phyloP scores from a whole-genome alignment of 2,797 vertebrate genomes.

The Semaprochilodus insignis region DNA sequence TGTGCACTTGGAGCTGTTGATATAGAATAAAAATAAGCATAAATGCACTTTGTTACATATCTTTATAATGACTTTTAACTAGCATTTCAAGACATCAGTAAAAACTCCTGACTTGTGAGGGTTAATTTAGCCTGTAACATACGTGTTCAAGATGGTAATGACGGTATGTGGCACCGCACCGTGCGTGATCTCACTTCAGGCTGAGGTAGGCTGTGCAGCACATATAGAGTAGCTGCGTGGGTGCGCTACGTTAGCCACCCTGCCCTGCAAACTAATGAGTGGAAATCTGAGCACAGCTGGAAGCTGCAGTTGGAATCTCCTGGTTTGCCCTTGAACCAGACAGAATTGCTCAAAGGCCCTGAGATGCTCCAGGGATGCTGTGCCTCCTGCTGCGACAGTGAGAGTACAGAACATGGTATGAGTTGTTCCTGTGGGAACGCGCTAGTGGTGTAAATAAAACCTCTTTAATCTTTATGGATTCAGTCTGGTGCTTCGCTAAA shows the following conservation, averaged over 20 bases:
- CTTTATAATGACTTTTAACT: no score
- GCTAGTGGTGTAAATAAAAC: not conserved
- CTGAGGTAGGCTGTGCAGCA: not conserved
- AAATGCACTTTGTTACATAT: no score
- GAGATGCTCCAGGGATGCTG: not conserved
- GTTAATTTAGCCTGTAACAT: no score
- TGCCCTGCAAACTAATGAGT: slow-evolving; percentile 7
- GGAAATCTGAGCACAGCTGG: slow-evolving; percentile 6
- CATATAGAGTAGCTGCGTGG: not conserved
- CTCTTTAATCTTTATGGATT: not conserved
- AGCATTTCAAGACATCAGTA: no score
- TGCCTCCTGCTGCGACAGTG: not conserved
- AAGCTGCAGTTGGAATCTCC: not conserved
- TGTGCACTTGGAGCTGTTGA: no score
- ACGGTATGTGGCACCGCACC: not conserved
- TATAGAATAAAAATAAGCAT: no score
- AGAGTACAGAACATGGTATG: not conserved
- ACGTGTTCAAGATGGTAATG: not conserved
- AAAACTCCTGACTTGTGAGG: no score
- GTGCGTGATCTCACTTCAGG: not conserved
- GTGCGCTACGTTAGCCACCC: not conserved
- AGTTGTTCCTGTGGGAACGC: not conserved
- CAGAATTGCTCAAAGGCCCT: not conserved
- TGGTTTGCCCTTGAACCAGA: slow-evolving; percentile 15
- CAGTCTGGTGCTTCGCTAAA: not conserved